Conservation (phyloP, 2,888 invertebrate genomes). For the Muscina levida region DNA sequence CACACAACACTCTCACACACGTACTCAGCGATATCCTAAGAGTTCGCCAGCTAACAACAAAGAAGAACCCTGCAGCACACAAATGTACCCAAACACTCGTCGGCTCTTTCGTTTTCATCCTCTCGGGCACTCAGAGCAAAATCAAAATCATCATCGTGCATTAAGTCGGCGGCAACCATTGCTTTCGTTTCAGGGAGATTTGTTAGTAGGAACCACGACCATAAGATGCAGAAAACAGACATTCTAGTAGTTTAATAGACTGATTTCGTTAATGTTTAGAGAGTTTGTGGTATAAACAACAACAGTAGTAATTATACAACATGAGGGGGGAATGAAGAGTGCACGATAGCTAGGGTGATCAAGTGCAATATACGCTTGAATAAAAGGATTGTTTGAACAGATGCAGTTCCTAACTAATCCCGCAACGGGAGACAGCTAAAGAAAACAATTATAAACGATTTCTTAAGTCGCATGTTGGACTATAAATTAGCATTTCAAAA, state of each 20-base stretch:
- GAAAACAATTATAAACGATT: no score
- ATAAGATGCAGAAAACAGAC: not conserved
- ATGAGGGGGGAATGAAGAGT: no score
- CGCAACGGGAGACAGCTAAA: no score
- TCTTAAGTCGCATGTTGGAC: no score
- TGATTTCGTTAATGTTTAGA: not conserved
- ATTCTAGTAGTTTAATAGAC: not conserved
- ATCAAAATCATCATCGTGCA: constrained; percentile 26
- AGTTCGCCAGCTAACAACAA: constrained; percentile 30
- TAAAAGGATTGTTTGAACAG: no score
- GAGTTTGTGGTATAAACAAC: constrained; percentile 10
- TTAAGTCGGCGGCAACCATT: not conserved
- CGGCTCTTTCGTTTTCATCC: not conserved
- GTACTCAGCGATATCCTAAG: constrained; percentile 17
- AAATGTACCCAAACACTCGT: constrained; percentile 14
- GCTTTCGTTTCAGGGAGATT: constrained; percentile 2
- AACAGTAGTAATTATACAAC: no score
- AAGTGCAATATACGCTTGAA: no score
- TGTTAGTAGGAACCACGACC: not conserved
- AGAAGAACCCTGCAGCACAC: constrained; percentile 13
- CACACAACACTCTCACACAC: not conserved
- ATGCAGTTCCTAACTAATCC: no score
- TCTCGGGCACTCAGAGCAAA: not conserved
- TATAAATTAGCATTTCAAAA: no score
- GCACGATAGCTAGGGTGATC: no score